Conservation (phyloP, 1,140 invertebrate genomes). For the Anastrepha obliqua region DNA sequence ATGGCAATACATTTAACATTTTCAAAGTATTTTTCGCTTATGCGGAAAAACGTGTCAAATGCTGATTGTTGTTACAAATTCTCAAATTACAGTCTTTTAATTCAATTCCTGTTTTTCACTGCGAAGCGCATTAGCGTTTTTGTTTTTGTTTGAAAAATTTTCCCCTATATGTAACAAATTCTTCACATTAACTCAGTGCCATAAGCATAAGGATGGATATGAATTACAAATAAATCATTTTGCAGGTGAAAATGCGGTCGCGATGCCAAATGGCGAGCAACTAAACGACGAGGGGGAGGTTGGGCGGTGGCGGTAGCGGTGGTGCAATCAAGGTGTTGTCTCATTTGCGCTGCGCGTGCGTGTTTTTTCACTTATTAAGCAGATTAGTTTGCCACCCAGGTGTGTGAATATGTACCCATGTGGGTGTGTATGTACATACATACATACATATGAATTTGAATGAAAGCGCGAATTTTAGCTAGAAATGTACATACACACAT, state of each 20-base stretch:
- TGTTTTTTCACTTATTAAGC: constrained; percentile 48
- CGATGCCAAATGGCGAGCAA: neutral
- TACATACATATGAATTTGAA: neutral
- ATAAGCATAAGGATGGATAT: neutral
- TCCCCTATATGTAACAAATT: neutral
- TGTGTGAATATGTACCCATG: neutral
- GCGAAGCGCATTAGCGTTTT: constrained; percentile 8
- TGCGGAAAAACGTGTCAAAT: constrained; percentile 48
- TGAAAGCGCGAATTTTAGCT: neutral
- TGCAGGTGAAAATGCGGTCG: constrained; percentile 7
- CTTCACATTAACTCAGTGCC: neutral
- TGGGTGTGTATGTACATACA: neutral
- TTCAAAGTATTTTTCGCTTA: neutral
- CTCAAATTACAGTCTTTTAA: constrained; percentile 45
- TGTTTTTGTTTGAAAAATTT: neutral
- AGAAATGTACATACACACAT: too few species aligned
- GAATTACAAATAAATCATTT: neutral
- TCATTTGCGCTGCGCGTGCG: constrained; percentile 22
- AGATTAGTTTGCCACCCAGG: constrained; percentile 10
- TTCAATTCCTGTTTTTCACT: constrained; percentile 19
- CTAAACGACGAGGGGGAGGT: neutral
- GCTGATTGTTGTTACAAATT: constrained; percentile 52
- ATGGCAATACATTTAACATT: neutral
- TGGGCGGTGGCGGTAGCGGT: neutral
- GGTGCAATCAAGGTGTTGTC: constrained; percentile 28